A percentile compares a stretch with the other conserved stretches of the same genome.
Conservation (phyloP, 1,140 invertebrate genomes). For the Mizuhopecten yessoensis region DNA sequence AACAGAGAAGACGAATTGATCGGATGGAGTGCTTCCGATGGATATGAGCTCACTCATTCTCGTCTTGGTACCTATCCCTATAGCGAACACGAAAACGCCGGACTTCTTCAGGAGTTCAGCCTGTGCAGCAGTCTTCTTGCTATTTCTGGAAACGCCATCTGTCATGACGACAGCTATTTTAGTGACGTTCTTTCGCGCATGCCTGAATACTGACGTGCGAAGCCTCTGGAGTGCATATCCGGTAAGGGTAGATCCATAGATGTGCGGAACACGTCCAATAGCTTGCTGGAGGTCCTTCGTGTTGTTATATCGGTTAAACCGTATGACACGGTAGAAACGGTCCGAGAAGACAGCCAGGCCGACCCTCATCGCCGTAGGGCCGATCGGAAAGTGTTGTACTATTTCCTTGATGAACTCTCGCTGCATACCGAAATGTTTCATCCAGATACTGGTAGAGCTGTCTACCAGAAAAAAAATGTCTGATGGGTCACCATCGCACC, state of each 20-base stretch:
- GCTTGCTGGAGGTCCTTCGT: conserved; percentile 60
- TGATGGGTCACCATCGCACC: conserved; percentile 69
- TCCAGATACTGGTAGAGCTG: conserved; percentile 73
- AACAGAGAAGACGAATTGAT: conserved; percentile 68
- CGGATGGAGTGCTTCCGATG: conserved; percentile 64
- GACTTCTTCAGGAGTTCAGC: conserved; percentile 60
- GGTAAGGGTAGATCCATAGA: conserved; percentile 57
- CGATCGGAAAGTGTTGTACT: conserved; percentile 66
- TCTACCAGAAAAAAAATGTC: conserved; percentile 76
- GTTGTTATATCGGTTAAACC: conserved; percentile 58
- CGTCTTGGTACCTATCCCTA: conserved; percentile 71
- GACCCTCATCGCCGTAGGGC: conserved; percentile 62
- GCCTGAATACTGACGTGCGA: conserved; percentile 14
- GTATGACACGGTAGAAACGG: conserved; percentile 56
- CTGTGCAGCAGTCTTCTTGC: conserved; percentile 58
- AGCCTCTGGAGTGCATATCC: conserved; percentile 54
- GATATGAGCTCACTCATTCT: conserved; percentile 68
- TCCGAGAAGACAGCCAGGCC: conserved; percentile 68
- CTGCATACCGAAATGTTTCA: conserved; percentile 65
- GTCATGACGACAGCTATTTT: conserved; percentile 73
- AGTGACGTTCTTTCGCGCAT: conserved; percentile 56
- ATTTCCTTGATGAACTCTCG: conserved; percentile 69
- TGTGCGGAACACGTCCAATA: conserved; percentile 50
- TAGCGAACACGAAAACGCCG: conserved; percentile 73
- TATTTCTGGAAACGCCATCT: conserved; percentile 68